These are phyloP conservation scores for Amiota communis DNA, from an alignment of 2,888 invertebrate species.

Conservation along the genomic window DNA sequence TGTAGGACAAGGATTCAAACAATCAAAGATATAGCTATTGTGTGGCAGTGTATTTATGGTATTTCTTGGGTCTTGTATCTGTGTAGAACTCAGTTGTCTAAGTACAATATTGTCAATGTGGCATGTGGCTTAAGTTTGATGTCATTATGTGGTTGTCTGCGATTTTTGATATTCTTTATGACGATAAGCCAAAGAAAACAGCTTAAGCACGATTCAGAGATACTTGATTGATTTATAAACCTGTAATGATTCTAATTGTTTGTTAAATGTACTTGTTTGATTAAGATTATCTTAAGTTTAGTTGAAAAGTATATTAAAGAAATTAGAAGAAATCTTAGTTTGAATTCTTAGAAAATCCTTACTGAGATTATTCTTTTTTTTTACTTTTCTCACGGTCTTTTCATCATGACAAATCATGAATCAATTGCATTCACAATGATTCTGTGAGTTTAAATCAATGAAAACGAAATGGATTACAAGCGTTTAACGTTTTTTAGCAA, in stretches of 20 bases:
- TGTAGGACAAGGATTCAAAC: slow-evolving; percentile 2
- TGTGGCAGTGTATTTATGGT: not conserved
- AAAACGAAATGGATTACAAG: slow-evolving; percentile 17
- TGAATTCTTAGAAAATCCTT: not conserved
- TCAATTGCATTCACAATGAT: not conserved
- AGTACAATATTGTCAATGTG: not conserved
- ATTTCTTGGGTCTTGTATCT: too few relatives aligned
- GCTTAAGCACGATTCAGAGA: slow-evolving; percentile 4
- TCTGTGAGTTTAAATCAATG: not conserved
- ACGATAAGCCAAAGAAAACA: not conserved
- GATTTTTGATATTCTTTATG: not conserved
- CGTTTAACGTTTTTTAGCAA: slow-evolving; percentile 23
- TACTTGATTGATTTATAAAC: too few relatives aligned
- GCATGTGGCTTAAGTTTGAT: slow-evolving; percentile 11
- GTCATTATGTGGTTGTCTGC: slow-evolving; percentile 14
- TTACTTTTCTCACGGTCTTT: slow-evolving; percentile 1
- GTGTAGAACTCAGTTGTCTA: too few relatives aligned
- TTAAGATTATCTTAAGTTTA: not conserved
- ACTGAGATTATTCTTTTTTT: not conserved
- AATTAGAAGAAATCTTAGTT: not conserved
- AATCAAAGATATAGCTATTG: not conserved
- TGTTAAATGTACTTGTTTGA: slow-evolving; percentile 7
- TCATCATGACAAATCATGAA: not conserved
- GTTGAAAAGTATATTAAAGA: not conserved
- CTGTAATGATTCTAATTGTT: slow-evolving; percentile 1